phyloP scores from a whole-genome alignment of 1,140 invertebrate genomes.

The Physella acuta region DNA sequence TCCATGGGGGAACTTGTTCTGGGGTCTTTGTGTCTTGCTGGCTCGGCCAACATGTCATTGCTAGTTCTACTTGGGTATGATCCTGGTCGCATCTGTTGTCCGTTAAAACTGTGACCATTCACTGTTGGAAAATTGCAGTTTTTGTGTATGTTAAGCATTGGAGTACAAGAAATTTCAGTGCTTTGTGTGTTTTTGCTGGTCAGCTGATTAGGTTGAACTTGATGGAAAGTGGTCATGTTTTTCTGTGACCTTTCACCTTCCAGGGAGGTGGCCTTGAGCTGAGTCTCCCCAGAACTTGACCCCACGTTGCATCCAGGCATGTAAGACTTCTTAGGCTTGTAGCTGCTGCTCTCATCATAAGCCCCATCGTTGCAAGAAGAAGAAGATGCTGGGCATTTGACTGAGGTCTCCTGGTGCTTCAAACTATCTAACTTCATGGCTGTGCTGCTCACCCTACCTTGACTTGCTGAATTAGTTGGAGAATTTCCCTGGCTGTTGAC shows the following conservation, averaged over 20 bases:
- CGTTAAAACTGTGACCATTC: background rate
- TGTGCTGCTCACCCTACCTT: no score
- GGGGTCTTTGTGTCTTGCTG: background rate
- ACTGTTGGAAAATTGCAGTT: background rate
- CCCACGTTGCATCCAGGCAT: no score
- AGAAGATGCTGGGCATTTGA: background rate
- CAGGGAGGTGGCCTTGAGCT: background rate
- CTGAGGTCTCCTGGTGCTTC: no score
- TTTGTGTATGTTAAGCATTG: background rate
- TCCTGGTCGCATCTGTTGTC: background rate
- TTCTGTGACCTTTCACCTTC: background rate
- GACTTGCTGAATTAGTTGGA: no score
- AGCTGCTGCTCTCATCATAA: conserved; percentile 13
- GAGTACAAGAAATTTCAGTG: background rate
- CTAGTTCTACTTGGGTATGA: background rate
- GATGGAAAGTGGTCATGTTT: background rate
- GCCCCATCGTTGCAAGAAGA: background rate
- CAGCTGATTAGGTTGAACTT: background rate
- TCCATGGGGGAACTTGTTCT: conserved; percentile 13
- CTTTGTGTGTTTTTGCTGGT: background rate
- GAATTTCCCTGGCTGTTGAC: no score
- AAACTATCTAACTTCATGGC: no score
- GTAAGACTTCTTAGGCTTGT: conserved; percentile 2
- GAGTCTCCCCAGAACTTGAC: background rate
- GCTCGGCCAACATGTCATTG: background rate